These are phyloP conservation scores for Agapornis canus DNA, from an alignment of 2,797 vertebrate genomes.

Conservation along the genomic window DNA sequence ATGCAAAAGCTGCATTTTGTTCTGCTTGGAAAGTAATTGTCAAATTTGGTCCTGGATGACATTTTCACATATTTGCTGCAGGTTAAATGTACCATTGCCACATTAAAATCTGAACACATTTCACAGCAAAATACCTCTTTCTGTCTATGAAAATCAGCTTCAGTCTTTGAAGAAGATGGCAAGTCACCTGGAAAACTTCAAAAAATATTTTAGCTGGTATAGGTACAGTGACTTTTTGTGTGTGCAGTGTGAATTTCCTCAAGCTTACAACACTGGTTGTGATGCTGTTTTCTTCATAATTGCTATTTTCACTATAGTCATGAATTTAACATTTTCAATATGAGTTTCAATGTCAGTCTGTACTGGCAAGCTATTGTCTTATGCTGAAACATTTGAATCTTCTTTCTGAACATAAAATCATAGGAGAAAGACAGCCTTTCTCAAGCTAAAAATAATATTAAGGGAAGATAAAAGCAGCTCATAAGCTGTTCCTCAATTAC, in stretches of 20 bases:
- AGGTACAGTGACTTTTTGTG: neutral
- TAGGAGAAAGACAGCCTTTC: neutral
- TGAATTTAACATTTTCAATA: neutral
- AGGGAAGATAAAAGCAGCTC: neutral
- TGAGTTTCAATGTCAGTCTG: neutral
- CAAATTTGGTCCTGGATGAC: slow-evolving; percentile 21
- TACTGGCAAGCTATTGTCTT: neutral
- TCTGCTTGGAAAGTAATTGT: slow-evolving; percentile 36
- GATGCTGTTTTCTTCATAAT: neutral
- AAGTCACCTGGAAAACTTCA: neutral
- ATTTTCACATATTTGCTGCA: slow-evolving; percentile 56
- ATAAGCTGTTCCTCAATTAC: neutral
- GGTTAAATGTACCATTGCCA: slow-evolving; percentile 21
- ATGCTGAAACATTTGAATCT: neutral
- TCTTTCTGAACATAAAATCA: neutral
- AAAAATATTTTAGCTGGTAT: neutral
- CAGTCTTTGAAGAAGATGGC: neutral
- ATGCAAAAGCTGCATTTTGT: slow-evolving; percentile 16
- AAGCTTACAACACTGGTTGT: neutral
- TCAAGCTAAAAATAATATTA: neutral
- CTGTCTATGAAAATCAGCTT: slow-evolving; percentile 40
- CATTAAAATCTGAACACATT: slow-evolving; percentile 24
- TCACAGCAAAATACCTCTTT: slow-evolving; percentile 33
- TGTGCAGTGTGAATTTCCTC: neutral
- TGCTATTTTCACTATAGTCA: neutral